A percentile compares a stretch with the other conserved stretches of the same genome.
phyloP scores from a whole-genome alignment of 2,113 vertebrate species.

The Rhagologus leucostigma region DNA sequence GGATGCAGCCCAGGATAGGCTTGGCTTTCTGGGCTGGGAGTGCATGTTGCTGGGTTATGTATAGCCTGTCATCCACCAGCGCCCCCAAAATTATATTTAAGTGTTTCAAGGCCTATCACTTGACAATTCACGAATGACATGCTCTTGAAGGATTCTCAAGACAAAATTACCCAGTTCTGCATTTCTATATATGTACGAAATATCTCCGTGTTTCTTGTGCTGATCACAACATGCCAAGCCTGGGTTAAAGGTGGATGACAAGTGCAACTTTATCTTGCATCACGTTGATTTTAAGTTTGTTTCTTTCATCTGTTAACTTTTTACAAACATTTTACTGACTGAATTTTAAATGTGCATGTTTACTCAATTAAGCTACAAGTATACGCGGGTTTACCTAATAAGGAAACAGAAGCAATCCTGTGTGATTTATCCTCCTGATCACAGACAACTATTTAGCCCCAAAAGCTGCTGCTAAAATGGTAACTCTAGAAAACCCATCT shows the following conservation, averaged over 20 bases:
- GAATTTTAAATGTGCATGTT: not conserved
- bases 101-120: not conserved
- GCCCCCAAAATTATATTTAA: not conserved
- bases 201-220: not conserved
- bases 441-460: not conserved
- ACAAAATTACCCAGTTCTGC: not conserved
- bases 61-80: not conserved
- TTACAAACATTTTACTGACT: not conserved
- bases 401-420: not conserved
- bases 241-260: not conserved
- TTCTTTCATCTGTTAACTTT: not conserved
- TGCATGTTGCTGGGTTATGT: not conserved
- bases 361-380: not conserved
- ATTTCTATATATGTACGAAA: not conserved
- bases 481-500: not conserved
- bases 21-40: fast-evolving
- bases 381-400: not conserved
- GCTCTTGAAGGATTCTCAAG: not conserved
- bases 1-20: not conserved
- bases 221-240: not conserved
- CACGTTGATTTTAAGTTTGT: not conserved
- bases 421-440: not conserved
- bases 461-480: not conserved
- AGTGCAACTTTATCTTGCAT: not conserved
- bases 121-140: not conserved